A percentile compares a stretch with the other conserved stretches of the same genome.
phyloP scores from a whole-genome alignment of 2,113 vertebrate species.

The Proterorhinus semilunaris region DNA sequence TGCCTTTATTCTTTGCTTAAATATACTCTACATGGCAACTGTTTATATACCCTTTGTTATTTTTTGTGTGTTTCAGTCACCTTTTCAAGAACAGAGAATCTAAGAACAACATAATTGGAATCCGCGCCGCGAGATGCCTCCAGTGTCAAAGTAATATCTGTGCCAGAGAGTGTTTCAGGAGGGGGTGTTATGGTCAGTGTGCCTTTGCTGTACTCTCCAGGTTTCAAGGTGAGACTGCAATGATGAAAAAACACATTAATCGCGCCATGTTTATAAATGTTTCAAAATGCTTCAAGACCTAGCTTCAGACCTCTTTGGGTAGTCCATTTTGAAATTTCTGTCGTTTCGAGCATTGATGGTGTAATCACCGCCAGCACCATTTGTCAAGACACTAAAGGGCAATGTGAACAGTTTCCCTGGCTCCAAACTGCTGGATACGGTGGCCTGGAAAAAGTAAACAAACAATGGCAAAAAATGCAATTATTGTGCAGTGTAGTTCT shows the following conservation, averaged over 20 bases:
- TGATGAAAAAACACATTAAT: neutral
- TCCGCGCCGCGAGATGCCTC: conserved; percentile 43
- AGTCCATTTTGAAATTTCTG: conserved; percentile 44
- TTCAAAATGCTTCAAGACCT: neutral
- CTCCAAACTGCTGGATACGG: conserved; percentile 52
- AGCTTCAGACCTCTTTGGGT: conserved; percentile 34
- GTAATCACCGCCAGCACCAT: conserved; percentile 49
- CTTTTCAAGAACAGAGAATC: conserved; percentile 68
- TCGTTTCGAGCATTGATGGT: conserved; percentile 60
- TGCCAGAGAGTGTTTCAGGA: conserved; percentile 56
- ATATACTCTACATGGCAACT: no score
- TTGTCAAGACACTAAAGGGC: conserved; percentile 62
- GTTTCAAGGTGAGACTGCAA: conserved; percentile 55
- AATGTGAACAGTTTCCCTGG: conserved; percentile 58
- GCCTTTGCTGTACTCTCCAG: conserved; percentile 40
- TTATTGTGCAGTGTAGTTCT: neutral
- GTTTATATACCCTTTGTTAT: no score
- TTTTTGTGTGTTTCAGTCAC: conserved; percentile 41
- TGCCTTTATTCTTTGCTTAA: no score
- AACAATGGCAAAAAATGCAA: neutral
- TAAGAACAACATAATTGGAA: conserved; percentile 68
- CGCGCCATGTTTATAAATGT: neutral
- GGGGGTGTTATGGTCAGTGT: conserved; percentile 56
- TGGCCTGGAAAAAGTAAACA: conserved; percentile 42
- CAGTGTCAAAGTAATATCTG: conserved; percentile 70